Evolutionary conservation across 1,140 invertebrate genomes (phyloP).

Genomic region (Drosophila quadrilineata): DNA sequence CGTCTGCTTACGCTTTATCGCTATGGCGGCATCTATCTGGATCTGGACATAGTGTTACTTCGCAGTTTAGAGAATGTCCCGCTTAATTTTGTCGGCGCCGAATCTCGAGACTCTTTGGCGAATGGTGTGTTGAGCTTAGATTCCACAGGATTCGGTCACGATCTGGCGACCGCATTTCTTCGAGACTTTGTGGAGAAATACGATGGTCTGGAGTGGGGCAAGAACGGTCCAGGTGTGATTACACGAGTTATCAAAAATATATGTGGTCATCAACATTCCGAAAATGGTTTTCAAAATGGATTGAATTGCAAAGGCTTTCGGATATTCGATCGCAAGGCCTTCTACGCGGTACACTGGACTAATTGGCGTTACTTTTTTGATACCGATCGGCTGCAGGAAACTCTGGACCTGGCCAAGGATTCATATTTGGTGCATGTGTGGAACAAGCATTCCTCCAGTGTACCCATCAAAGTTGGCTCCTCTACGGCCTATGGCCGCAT

Average conservation of each 20-base stretch:
- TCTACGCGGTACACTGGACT: constrained; percentile 86
- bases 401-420: constrained; percentile 82
- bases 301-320: constrained; percentile 84
- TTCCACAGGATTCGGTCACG: constrained; percentile 82
- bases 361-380: constrained; percentile 85
- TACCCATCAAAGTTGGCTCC: constrained; percentile 81
- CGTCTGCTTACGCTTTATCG: constrained; percentile 88
- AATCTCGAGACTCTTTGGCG: constrained; percentile 84
- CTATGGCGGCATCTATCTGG: constrained; percentile 89
- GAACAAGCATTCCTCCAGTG: constrained; percentile 84
- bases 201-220: constrained; percentile 85
- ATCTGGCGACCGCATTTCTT: constrained; percentile 83
- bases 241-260: constrained; percentile 84
- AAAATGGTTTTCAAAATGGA: constrained; percentile 83
- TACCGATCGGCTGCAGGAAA: constrained; percentile 78
- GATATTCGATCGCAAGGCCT: constrained; percentile 84
- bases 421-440: constrained; percentile 86
- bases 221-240: constrained; percentile 88
- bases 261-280: constrained; percentile 83
- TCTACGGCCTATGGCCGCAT: constrained; percentile 83
- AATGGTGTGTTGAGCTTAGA: constrained; percentile 86
- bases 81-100: constrained; percentile 85
- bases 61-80: constrained; percentile 84
- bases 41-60: constrained; percentile 88
- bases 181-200: constrained; percentile 84